Evolutionary conservation across 2,888 invertebrate genomes (phyloP), one percentile per base, ranked within the genome.

Genomic region (Drosophila fulvimacula): DNA sequence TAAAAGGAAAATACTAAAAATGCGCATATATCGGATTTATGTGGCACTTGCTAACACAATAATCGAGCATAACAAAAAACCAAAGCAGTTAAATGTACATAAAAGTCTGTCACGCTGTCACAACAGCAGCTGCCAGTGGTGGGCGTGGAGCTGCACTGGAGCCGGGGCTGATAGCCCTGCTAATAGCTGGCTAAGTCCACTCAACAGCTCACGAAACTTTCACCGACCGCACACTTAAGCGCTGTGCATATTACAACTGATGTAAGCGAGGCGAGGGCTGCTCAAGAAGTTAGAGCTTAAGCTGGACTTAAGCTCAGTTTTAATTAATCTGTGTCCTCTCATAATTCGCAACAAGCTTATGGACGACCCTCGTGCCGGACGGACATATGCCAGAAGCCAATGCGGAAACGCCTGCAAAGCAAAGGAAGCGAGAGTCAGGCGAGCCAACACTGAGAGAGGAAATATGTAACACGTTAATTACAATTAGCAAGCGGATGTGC

Each of bases 401-500:
- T 61, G 65, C 66, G 75, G 76, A 76, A 75, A 62, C 53, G 79
- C 48, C 59, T 34, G 61, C 24, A 34, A 59, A 67, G 59, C 38
- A 39, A 17, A n/a, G 36, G 39, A 15, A 48, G 27, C 19, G 15
- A 27, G 21, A 17, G 39, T 21, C 32, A 11, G 51, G 55, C 27
- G 32, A 49, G 34, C 38, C 21, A 51, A 24, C 57, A 61, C 32
- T 34, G 65, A 57, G 56, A 62, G 65, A 65, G 66, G 60, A 76
- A 79, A 85, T 76, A 88, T 80, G 83, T 85, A 85, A 82, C 82
- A 86, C 82, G 88, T 82, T 82, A 82, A 82, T 88, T 88, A 82
- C 82, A 82, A 88, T 88, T 85, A 85, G 86, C 75, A 65, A 69
- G 70, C 83, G 77, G 83, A 88, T 85, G 88, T 82, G 71, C 34